Base-by-base conservation (phyloP, 2,113 vertebrate species). In the Archilochus colubris region DNA sequence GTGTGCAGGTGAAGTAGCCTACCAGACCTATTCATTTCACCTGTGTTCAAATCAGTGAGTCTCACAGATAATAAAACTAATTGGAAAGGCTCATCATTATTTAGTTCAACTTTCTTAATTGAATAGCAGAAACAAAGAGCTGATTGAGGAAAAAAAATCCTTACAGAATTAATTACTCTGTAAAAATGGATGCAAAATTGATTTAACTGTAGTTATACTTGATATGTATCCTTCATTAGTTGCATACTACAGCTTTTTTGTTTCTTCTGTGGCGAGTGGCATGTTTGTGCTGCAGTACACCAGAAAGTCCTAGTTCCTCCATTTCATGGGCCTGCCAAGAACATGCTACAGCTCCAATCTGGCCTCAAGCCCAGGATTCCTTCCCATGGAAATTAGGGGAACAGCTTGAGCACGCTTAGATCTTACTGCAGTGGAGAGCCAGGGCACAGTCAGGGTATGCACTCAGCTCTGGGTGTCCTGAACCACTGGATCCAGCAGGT, bases 391-490 rank as follows among this genome's bases (percentile, higher is more conserved):
- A 55, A 43, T 5, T 9, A 62, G 57, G 8, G 18, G 11, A 2
- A 24, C 50, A 18, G 22, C 40, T 62, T 55, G 24, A 18, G 27
- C n/a, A 36, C 17, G 1, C 15, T 43, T 50, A 4, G 4, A 7
- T n/a, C 19, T 38, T 46, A 21, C 7, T 1, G 0, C 20, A 38
- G 20, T 5, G 7, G 30, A 4, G 36, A 11, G 8, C 10, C n/a
- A n/a, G 20, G 25, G 28, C 57, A 25, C 21, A 12, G 4, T 75
- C 31, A 33, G 44, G 27, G 20, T 12, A 18, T 8, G 8, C 7
- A 12, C 24, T 86, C 28, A 6, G n/a, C n/a, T 55, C 55, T 43
- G 22, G 27, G 25, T 21, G 4, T n/a, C 31, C 10, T 24, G 50
- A 63, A n/a, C 36, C 4, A 4, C 30, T 51, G 25, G 5, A 0